phyloP scores from a whole-genome alignment of 2,888 invertebrate genomes.

The Biston betularia region DNA sequence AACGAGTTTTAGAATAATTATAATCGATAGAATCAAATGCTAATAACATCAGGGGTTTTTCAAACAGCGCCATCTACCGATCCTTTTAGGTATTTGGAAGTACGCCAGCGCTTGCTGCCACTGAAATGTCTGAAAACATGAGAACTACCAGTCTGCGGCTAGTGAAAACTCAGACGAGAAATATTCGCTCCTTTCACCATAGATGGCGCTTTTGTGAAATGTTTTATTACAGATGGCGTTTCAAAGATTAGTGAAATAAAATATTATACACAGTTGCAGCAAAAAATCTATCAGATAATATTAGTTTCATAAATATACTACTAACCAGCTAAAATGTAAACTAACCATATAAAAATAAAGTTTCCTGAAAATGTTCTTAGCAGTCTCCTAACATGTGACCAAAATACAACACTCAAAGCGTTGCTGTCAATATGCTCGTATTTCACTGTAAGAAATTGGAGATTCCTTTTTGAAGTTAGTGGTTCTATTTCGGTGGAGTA shows the following conservation, averaged over 20 bases:
- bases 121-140: conserved; percentile 25
- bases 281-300: too few relatives aligned
- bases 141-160: background rate
- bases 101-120: conserved; percentile 34
- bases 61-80: conserved; percentile 53
- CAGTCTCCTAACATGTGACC: conserved; percentile 8
- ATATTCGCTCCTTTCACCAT: conserved; percentile 1
- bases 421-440: conserved; percentile 16
- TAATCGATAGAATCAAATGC: background rate
- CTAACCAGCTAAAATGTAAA: too few relatives aligned
- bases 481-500: conserved; percentile 4
- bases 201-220: conserved; percentile 24
- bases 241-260: too few relatives aligned
- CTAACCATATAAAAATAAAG: too few relatives aligned
- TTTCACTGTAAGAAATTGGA: conserved; percentile 11
- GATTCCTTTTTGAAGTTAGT: conserved; percentile 9
- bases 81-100: conserved; percentile 42
- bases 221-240: background rate
- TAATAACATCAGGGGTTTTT: background rate
- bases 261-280: too few relatives aligned
- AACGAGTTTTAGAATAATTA: too few relatives aligned
- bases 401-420: conserved; percentile 10
- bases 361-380: background rate
- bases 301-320: too few relatives aligned
- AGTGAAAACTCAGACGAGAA: conserved; percentile 3